Conservation (phyloP, 2,113 vertebrate species). For the Anseranas semipalmata region DNA sequence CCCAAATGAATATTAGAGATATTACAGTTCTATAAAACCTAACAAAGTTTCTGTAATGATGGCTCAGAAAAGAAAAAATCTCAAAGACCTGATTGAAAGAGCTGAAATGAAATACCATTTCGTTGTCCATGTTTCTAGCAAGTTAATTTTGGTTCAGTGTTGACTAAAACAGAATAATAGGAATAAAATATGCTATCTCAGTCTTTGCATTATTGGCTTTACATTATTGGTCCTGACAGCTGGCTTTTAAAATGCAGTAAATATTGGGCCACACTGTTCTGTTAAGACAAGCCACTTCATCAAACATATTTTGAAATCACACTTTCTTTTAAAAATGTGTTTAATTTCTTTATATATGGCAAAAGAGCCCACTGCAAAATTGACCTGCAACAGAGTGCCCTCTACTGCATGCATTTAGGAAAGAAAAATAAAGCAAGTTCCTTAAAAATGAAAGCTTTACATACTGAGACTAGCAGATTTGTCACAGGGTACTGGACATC, state of each 20-base stretch:
- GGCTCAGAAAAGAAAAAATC: background rate
- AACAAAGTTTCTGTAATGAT: background rate
- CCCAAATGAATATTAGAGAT: constrained; percentile 8
- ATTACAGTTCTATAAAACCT: background rate
- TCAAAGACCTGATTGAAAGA: background rate
- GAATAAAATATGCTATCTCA: constrained; percentile 42
- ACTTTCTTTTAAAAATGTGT: constrained; percentile 24
- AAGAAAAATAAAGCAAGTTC: constrained; percentile 25
- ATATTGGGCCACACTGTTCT: constrained; percentile 20
- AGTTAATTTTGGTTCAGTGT: constrained; percentile 43
- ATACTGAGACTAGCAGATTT: background rate
- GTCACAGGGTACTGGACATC: background rate
- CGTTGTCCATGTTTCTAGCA: constrained; percentile 36
- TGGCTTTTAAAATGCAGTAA: constrained; percentile 63
- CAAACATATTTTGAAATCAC: constrained; percentile 49
- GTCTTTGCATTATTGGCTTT: constrained; percentile 1
- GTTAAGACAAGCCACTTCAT: constrained; percentile 32
- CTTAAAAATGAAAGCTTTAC: background rate
- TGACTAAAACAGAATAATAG: constrained; percentile 60
- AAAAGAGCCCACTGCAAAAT: constrained; percentile 30
- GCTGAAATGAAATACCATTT: constrained; percentile 40
- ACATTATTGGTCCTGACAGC: constrained; percentile 32
- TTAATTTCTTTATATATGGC: constrained; percentile 1
- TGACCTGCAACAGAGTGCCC: constrained; percentile 75
- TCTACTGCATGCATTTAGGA: constrained; percentile 66